A percentile compares a stretch with the other conserved stretches of the same genome.
These are phyloP conservation scores for Collichthys lucidus DNA, from an alignment of 2,113 vertebrate species.

Conservation along the genomic window DNA sequence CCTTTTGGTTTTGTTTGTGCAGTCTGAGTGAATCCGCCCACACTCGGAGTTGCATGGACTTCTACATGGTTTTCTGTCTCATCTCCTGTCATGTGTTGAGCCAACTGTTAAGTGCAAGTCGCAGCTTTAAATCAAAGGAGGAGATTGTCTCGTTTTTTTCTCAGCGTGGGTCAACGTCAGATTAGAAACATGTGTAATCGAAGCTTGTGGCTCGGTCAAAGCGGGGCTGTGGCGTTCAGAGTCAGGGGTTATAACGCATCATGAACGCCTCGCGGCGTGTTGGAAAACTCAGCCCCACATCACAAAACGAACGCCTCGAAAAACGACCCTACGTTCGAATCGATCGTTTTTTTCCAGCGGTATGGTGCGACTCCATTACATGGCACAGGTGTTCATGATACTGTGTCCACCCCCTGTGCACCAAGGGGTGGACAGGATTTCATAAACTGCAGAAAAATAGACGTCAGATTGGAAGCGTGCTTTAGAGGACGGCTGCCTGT, in stretches of 20 bases:
- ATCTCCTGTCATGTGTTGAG: background rate
- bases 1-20: too few relatives aligned
- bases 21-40: too few relatives aligned
- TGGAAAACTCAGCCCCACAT: background rate
- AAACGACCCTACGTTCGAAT: background rate
- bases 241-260: background rate
- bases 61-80: background rate
- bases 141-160: background rate
- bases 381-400: slow-evolving; percentile 11
- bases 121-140: background rate
- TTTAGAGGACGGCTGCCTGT: background rate
- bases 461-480: background rate
- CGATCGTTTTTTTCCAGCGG: background rate
- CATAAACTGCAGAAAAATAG: slow-evolving; percentile 17
- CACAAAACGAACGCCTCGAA: background rate
- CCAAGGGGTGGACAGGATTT: slow-evolving; percentile 29
- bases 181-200: background rate
- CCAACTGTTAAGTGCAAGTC: background rate
- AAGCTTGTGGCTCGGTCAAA: background rate
- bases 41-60: too few relatives aligned
- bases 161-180: accelerated
- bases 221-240: too few relatives aligned
- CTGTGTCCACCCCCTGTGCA: background rate
- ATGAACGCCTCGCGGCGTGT: background rate
- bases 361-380: slow-evolving; percentile 7